Evolutionary conservation across 2,113 vertebrate genomes (phyloP).

Genomic region (Salvator merianae): DNA sequence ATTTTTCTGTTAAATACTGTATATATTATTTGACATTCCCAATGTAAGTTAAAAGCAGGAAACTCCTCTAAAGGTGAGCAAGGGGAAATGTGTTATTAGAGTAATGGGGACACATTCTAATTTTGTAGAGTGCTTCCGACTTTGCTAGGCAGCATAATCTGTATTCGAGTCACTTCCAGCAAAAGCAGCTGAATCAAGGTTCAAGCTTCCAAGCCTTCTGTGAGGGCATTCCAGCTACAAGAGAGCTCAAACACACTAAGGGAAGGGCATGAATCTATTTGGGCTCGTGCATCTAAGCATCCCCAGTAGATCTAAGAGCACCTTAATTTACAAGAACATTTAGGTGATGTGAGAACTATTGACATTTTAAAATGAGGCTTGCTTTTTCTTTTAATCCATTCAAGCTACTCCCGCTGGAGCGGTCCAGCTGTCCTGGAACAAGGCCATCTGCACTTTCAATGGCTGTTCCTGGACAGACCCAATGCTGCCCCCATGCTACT

Average conservation of each 20-base stretch:
- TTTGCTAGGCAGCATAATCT: not conserved
- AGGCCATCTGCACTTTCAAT: too few species aligned
- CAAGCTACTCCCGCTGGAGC: too few species aligned
- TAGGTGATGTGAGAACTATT: fast-evolving
- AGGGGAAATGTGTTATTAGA: not conserved
- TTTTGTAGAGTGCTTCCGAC: slow-evolving; percentile 16
- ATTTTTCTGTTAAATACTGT: too few species aligned
- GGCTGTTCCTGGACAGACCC: too few species aligned
- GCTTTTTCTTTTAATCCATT: not conserved
- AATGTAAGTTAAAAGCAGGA: not conserved
- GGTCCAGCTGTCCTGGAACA: too few species aligned
- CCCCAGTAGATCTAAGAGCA: not conserved
- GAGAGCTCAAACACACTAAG: fast-evolving
- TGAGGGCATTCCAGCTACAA: not conserved
- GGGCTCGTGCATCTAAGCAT: slow-evolving; percentile 1
- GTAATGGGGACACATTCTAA: not conserved
- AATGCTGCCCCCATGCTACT: too few species aligned
- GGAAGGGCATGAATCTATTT: not conserved
- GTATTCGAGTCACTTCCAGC: not conserved
- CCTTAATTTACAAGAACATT: not conserved
- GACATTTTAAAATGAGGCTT: slow-evolving; percentile 17
- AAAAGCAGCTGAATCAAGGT: not conserved
- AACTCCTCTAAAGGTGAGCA: fast-evolving
- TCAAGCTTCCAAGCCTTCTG: not conserved
- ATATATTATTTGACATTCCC: not conserved